Evolutionary conservation across 2,888 invertebrate genomes (phyloP).

Genomic region (Mythimna lalbum): DNA sequence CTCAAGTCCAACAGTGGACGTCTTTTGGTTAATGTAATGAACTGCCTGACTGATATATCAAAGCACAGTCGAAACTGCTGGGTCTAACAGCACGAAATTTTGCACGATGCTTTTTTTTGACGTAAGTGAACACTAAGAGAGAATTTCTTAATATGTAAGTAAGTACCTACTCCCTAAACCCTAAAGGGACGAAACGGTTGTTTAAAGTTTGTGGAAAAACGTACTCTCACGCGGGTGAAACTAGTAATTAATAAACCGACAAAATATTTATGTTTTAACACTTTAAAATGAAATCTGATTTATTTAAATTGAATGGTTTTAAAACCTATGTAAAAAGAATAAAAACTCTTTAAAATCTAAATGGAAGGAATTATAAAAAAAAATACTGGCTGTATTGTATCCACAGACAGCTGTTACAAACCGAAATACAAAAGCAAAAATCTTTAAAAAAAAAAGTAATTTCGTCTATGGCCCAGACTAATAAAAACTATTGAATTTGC

Average conservation of each 20-base stretch:
- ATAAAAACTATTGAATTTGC: slow-evolving; percentile 42
- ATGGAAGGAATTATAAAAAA: not conserved
- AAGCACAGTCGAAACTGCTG: no score
- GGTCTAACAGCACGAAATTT: no score
- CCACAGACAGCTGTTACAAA: slow-evolving; percentile 1
- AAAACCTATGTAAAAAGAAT: not conserved
- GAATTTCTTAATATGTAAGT: no score
- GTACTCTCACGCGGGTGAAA: no score
- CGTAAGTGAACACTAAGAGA: no score
- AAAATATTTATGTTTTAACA: not conserved
- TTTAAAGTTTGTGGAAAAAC: no score
- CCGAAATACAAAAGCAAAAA: slow-evolving; percentile 16
- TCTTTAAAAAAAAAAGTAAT: slow-evolving; percentile 23
- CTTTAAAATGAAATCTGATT: not conserved
- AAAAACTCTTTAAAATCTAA: not conserved
- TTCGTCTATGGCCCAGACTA: slow-evolving; percentile 20
- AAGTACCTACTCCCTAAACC: no score
- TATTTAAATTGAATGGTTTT: not conserved
- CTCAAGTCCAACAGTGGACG: no score
- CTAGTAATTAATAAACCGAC: not conserved
- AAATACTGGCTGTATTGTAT: not conserved
- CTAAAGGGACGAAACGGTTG: no score
- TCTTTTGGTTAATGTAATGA: no score
- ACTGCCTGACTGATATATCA: no score
- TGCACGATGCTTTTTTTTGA: no score